Evolutionary conservation across 2,113 vertebrate genomes (phyloP).

Genomic region (Herpetotheres cachinnans): DNA sequence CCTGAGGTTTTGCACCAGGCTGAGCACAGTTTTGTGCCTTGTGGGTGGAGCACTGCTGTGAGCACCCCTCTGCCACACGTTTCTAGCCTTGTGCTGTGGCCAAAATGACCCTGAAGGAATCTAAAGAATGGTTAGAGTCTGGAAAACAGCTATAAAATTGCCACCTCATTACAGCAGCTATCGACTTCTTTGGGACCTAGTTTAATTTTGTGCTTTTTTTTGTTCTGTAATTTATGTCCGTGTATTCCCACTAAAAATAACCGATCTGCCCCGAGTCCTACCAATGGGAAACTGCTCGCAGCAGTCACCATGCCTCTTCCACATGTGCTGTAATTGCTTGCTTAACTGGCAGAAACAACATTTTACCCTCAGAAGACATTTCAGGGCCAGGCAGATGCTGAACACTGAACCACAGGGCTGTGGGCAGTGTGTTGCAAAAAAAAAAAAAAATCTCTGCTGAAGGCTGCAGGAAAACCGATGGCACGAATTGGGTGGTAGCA

Average conservation of each 20-base stretch:
- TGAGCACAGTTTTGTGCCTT: not conserved
- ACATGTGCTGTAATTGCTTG: not conserved
- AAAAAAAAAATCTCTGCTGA: not conserved
- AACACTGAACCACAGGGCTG: not conserved
- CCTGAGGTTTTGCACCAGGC: not conserved
- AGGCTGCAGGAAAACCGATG: not conserved
- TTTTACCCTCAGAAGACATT: not conserved
- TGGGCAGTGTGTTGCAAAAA: not conserved
- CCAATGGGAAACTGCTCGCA: not conserved
- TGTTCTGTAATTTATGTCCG: not conserved
- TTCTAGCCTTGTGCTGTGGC: not conserved
- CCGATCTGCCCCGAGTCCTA: not conserved
- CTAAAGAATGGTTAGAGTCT: not conserved
- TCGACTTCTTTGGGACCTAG: not conserved
- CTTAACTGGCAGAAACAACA: not conserved
- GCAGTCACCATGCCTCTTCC: not conserved
- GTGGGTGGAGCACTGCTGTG: rapidly evolving
- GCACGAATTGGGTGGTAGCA: not conserved
- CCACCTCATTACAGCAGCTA: not conserved
- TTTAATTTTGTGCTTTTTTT: not conserved
- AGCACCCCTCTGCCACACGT: rapidly evolving
- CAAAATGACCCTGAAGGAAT: not conserved
- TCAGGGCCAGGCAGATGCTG: not conserved
- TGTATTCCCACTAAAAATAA: not conserved
- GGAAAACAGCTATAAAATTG: not conserved